Evolutionary conservation across 2,888 invertebrate genomes (phyloP), one percentile per base, ranked within the genome.

Genomic region (Exocentrus adspersus): DNA sequence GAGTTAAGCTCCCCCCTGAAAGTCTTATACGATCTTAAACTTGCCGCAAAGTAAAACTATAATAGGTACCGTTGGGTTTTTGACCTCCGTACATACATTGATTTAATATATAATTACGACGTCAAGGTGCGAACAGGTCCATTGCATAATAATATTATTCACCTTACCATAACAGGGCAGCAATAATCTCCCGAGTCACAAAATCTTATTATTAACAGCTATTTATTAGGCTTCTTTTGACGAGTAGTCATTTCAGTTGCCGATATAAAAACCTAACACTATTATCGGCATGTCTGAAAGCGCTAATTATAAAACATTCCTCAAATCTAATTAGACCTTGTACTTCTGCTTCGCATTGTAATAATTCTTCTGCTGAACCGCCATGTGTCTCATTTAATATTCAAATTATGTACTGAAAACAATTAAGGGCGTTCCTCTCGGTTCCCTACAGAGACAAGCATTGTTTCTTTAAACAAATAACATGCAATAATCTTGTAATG

Each of bases 301-400:
- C 45, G 54, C 41, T 54, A 54, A 54, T 54, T 54, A 54, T 54
- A 54, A 54, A 12, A 54, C 21, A 43, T 43, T 43, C 54, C 54
- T 54, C 54, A 37, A 54, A 43, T 43, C 24, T 43, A 54, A 54
- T 54, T 54, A 54, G 54, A 43, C 21, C 28, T 48, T 28, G 28
- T 48, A 48, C 46, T 30, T 17, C 54, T 12, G 42, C 21, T 52
- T 16, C 54, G 58, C 60, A 56, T 56, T 59, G 65, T 58, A 63
- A 68, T 68, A 65, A 65, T 54, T 48, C 67, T 57, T 61, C 52
- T 48, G 37, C 37, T 53, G 21, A 64, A 46, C 51, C 46, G 59
- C 56, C 67, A 57, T 64, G 68, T 63, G 56, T 42, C 54, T 64
- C 62, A 58, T 68, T 68, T 70, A 65, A 64, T 70, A 70, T 70